phyloP scores from a whole-genome alignment of 2,113 vertebrate species.

The Anseranas semipalmata region DNA sequence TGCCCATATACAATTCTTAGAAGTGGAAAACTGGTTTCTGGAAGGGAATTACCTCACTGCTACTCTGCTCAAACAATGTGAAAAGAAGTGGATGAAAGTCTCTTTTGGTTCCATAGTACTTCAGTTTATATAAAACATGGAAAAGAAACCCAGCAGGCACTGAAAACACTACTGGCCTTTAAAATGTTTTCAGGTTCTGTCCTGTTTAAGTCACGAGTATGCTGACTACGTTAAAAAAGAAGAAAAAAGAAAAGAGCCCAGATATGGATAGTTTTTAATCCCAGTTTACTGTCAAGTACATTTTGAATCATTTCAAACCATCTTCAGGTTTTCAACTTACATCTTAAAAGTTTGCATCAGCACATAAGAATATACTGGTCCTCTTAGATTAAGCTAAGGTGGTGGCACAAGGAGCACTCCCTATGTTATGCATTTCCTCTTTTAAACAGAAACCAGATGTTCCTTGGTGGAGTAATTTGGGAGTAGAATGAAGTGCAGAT shows the following conservation, averaged over 20 bases:
- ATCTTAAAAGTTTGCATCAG: background rate
- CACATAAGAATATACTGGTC: background rate
- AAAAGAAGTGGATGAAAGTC: background rate
- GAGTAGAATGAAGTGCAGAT: background rate
- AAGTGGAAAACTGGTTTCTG: background rate
- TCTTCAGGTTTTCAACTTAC: accelerated
- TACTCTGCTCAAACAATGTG: background rate
- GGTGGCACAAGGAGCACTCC: background rate
- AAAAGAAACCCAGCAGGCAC: background rate
- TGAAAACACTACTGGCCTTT: background rate
- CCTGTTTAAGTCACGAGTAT: background rate
- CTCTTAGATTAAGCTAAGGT: background rate
- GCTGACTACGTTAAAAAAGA: background rate
- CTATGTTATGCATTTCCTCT: constrained; percentile 2
- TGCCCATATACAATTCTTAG: background rate
- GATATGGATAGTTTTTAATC: background rate
- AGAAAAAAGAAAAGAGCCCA: background rate
- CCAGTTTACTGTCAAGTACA: background rate
- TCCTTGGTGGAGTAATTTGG: constrained; percentile 11
- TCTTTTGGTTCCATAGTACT: background rate
- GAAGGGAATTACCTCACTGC: background rate
- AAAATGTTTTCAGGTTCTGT: background rate
- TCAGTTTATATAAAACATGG: background rate
- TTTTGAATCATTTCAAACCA: background rate
- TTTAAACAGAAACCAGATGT: constrained; percentile 61